Evolutionary conservation across 2,113 vertebrate genomes (phyloP).

Genomic region (Nothobranchius furzeri): DNA sequence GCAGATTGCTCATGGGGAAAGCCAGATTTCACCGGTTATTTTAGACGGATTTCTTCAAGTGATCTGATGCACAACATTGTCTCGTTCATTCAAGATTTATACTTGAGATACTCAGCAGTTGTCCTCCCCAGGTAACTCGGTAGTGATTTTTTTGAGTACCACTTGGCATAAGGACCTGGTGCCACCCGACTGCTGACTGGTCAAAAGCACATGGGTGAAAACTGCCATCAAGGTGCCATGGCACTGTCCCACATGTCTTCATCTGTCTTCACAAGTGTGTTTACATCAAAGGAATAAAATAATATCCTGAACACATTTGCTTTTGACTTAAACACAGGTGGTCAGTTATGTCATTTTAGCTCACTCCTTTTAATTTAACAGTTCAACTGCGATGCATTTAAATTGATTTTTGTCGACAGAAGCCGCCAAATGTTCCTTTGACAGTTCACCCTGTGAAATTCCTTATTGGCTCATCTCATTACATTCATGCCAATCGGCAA

Average conservation of each 20-base stretch:
- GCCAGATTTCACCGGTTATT: conserved; percentile 30
- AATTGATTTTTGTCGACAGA: conserved; percentile 40
- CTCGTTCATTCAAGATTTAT: conserved; percentile 46
- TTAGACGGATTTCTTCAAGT: conserved; percentile 49
- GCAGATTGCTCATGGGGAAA: conserved; percentile 17
- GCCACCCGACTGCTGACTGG: too few species aligned
- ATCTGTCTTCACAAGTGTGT: neutral
- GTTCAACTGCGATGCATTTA: conserved; percentile 24
- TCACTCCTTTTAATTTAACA: conserved; percentile 29
- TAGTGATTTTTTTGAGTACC: conserved; percentile 47
- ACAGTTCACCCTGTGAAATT: conserved; percentile 35
- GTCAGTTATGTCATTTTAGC: conserved; percentile 27
- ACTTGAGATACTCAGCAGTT: conserved; percentile 40
- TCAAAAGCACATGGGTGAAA: neutral
- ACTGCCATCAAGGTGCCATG: neutral
- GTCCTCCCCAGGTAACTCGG: conserved; percentile 46
- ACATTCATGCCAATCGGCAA: conserved; percentile 54
- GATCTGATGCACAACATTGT: conserved; percentile 37
- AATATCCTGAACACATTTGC: conserved; percentile 47
- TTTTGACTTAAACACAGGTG: conserved; percentile 23
- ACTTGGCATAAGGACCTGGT: conserved; percentile 16
- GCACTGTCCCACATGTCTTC: neutral
- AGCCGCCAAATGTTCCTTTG: conserved; percentile 37
- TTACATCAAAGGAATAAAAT: neutral
- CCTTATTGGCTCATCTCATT: conserved; percentile 63